Conservation (phyloP, 2,113 vertebrate genomes). For the Harpagus bidentatus region DNA sequence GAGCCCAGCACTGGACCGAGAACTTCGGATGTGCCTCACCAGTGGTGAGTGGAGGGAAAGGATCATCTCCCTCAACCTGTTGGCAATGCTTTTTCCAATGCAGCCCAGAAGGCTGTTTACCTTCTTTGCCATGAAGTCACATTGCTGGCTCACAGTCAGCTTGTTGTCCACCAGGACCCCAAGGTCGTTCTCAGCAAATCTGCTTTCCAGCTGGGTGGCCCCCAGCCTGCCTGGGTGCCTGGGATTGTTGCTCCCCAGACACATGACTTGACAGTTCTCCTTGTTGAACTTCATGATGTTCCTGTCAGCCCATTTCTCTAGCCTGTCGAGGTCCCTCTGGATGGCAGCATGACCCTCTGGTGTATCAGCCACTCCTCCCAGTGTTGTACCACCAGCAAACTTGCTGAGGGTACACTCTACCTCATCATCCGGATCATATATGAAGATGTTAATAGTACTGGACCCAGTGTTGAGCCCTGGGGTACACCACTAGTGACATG, state of each 20-base stretch:
- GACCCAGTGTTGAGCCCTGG: not conserved
- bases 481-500: not conserved
- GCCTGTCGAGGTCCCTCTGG: not conserved
- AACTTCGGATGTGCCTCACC: not conserved
- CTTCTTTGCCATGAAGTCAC: not conserved
- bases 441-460: not conserved
- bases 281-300: not conserved
- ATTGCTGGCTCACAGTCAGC: not conserved
- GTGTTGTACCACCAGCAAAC: not conserved
- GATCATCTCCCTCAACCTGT: not conserved
- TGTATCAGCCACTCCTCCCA: not conserved
- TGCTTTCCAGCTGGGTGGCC: not conserved
- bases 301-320: not conserved
- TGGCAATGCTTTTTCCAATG: not conserved
- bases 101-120: not conserved
- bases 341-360: not conserved
- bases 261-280: not conserved
- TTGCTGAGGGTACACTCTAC: not conserved
- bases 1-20: not conserved
- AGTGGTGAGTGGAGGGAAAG: not conserved
- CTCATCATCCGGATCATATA: not conserved
- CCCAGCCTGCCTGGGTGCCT: not conserved
- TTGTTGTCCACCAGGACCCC: not conserved
- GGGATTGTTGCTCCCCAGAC: accelerated
- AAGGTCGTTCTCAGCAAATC: not conserved